phyloP scores from a whole-genome alignment of 35 echinoderm and acorn worm genomes.

The Lytechinus variegatus region DNA sequence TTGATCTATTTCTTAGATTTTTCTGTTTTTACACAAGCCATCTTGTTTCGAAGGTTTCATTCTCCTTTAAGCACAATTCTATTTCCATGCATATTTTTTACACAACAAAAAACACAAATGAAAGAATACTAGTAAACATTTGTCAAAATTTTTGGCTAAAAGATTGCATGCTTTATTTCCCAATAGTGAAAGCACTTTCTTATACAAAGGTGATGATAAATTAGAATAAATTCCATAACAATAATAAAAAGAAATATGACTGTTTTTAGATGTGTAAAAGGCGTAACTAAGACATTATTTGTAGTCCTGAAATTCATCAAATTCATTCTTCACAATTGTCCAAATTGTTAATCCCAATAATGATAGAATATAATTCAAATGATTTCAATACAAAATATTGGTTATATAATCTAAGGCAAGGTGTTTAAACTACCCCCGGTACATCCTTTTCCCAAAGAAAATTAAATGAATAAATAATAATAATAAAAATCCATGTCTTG shows the following conservation, averaged over 20 bases:
- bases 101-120: no score
- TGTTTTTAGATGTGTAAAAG: neutral
- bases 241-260: neutral
- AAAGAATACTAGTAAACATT: neutral
- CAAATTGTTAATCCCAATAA: neutral
- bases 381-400: neutral
- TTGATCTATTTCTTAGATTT: no score
- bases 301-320: neutral
- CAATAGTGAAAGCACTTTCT: conserved; percentile 18
- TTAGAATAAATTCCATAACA: neutral
- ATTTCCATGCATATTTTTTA: no score
- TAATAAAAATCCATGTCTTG: no score
- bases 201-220: conserved; percentile 6
- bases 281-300: neutral
- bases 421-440: neutral
- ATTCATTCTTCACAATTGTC: neutral
- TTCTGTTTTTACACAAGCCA: no score
- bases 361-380: neutral
- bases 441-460: neutral
- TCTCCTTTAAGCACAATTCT: no score
- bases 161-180: conserved; percentile 18
- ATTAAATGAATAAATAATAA: neutral
- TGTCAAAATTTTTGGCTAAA: neutral
- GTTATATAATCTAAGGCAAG: neutral
- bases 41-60: no score